Conservation (phyloP, 2,888 invertebrate genomes). For the Neria commutata region DNA sequence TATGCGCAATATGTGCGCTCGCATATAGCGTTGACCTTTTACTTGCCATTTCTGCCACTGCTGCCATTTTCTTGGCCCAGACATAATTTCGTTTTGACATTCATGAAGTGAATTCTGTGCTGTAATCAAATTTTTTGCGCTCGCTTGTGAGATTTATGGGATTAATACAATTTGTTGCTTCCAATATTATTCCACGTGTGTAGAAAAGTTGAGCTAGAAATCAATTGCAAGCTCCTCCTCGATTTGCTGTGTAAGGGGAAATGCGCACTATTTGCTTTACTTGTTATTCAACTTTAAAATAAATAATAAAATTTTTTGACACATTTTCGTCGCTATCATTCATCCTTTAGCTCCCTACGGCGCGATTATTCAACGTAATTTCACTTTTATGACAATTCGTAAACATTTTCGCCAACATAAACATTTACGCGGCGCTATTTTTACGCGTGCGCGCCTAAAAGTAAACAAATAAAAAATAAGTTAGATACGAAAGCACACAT, state of each 20-base stretch:
- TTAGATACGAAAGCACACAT: background rate
- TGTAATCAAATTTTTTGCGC: conserved; percentile 44
- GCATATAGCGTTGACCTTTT: background rate
- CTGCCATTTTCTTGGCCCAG: background rate
- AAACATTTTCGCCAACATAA: background rate
- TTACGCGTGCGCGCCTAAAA: conserved; percentile 5
- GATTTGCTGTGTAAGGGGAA: no score
- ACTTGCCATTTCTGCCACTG: background rate
- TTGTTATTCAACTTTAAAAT: no score
- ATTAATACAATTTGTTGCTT: conserved; percentile 7
- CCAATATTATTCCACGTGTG: no score
- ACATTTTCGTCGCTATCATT: no score
- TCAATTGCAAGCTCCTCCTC: no score
- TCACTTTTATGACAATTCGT: background rate
- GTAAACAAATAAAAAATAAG: conserved; percentile 5
- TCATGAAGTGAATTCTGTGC: conserved; percentile 22
- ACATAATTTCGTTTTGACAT: conserved; percentile 24
- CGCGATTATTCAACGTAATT: background rate
- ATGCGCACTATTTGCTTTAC: no score
- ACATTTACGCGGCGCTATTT: conserved; percentile 1
- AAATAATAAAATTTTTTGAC: no score
- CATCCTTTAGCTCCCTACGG: no score
- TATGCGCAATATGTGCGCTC: background rate
- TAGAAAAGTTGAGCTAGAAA: no score
- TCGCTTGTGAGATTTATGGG: conserved; percentile 22